phyloP scores from a whole-genome alignment of 1,140 invertebrate genomes.

The Asobara japonica region DNA sequence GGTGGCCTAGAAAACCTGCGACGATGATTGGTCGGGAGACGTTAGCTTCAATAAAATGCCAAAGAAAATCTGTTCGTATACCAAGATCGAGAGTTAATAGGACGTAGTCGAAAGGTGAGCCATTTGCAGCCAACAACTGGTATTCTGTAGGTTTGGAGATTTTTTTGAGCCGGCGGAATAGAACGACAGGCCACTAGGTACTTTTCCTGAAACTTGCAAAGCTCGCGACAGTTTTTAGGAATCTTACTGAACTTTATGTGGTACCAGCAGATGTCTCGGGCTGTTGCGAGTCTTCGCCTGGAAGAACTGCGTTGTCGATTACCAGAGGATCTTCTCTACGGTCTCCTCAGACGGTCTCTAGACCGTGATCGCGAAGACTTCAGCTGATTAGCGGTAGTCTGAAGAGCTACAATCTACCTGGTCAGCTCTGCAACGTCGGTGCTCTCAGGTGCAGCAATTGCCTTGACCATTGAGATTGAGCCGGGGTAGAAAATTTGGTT shows the following conservation, averaged over 20 bases:
- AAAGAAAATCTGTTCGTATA: constrained; percentile 44
- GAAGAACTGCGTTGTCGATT: constrained; percentile 8
- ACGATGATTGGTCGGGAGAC: constrained; percentile 56
- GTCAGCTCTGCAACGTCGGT: too few species aligned
- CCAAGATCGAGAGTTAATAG: constrained; percentile 43
- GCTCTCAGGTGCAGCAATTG: too few species aligned
- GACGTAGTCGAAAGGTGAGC: constrained; percentile 43
- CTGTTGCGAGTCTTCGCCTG: background rate
- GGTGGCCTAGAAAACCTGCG: constrained; percentile 56
- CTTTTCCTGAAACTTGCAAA: constrained; percentile 33
- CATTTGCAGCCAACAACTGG: constrained; percentile 35
- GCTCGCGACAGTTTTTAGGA: background rate
- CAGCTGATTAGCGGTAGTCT: too few species aligned
- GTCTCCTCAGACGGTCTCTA: too few species aligned
- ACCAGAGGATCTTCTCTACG: constrained; percentile 41
- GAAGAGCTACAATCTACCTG: too few species aligned
- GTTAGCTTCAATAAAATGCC: constrained; percentile 60
- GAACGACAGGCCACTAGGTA: constrained; percentile 48
- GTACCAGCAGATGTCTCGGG: constrained; percentile 40
- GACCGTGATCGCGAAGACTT: background rate
- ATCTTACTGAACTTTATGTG: constrained; percentile 35
- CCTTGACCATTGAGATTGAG: too few species aligned
- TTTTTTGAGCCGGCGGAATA: background rate
- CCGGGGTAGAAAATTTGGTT: too few species aligned
- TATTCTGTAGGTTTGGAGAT: constrained; percentile 24